Evolutionary conservation across 2,113 vertebrate species (phyloP).

Genomic region (Talpa occidentalis): DNA sequence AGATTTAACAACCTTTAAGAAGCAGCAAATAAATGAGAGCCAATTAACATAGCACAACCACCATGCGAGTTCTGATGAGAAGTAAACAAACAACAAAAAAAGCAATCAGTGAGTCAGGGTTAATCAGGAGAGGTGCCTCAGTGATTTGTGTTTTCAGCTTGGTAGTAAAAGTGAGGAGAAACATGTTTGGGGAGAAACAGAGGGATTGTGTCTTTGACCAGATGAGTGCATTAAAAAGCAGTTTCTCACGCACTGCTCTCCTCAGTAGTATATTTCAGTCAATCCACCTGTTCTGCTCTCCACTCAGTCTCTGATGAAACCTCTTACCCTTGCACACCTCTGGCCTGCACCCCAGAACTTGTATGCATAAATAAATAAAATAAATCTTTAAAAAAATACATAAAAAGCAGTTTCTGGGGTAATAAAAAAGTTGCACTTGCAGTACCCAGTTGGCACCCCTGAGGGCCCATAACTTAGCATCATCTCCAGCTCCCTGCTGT

Average conservation of each 20-base stretch:
- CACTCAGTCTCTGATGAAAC: no score
- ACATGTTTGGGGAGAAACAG: not conserved
- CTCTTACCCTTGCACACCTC: no score
- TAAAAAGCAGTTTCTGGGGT: not conserved
- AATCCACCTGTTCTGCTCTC: no score
- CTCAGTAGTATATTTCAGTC: no score
- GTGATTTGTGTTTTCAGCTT: conserved; percentile 4
- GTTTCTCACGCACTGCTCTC: not conserved
- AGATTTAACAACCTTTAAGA: conserved; percentile 17
- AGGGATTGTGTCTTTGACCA: not conserved
- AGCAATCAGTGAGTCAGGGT: not conserved
- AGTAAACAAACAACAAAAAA: conserved; percentile 48
- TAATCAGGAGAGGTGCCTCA: not conserved
- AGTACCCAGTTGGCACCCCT: not conserved
- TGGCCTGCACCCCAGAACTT: no score
- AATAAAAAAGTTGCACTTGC: not conserved
- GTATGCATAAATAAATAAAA: no score
- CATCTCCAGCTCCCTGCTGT: not conserved
- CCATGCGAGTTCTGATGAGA: not conserved
- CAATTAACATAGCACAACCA: conserved; percentile 46
- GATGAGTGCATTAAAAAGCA: not conserved
- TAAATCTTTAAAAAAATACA: no score
- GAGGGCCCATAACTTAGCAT: not conserved
- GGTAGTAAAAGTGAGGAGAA: not conserved
- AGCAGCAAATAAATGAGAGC: not conserved